phyloP scores from a whole-genome alignment of 2,888 invertebrate genomes.

The Isoperla grammatica region DNA sequence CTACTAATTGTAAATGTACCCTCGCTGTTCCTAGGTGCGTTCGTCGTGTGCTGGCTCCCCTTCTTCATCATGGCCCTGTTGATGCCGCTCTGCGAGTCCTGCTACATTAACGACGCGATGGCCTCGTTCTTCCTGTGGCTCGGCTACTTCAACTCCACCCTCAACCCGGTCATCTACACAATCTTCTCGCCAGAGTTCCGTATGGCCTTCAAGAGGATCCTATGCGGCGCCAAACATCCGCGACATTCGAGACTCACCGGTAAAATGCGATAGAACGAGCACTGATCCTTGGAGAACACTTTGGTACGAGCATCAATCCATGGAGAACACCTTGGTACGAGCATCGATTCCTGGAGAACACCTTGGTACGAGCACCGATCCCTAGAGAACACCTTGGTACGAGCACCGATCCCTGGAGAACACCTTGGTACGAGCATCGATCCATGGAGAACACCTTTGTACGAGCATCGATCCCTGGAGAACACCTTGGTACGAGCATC shows the following conservation, averaged over 20 bases:
- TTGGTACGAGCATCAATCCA: background rate
- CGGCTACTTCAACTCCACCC: slow-evolving; percentile 85
- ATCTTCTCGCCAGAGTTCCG: slow-evolving; percentile 90
- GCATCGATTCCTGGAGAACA: no score
- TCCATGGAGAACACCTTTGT: no score
- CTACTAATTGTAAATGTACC: no score
- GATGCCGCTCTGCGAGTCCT: slow-evolving; percentile 67
- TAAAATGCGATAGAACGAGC: slow-evolving; percentile 28
- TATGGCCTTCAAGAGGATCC: slow-evolving; percentile 81
- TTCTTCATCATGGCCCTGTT: slow-evolving; percentile 86
- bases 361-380: no score
- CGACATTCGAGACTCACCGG: slow-evolving; percentile 32
- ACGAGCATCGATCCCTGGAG: no score
- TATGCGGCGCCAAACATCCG: slow-evolving; percentile 56
- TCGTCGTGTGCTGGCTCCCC: slow-evolving; percentile 91
- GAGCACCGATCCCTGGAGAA: no score
- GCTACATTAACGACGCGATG: slow-evolving; percentile 65
- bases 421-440: no score
- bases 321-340: background rate
- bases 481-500: no score
- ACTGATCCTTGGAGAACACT: no score
- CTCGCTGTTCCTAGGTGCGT: slow-evolving; percentile 66
- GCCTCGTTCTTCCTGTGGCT: slow-evolving; percentile 81
- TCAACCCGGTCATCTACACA: slow-evolving; percentile 91
- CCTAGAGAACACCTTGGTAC: no score